Evolutionary conservation across 2,888 invertebrate species (phyloP), one percentile per base, ranked within the genome.

Genomic region (Caenorhabditis sp.): DNA sequence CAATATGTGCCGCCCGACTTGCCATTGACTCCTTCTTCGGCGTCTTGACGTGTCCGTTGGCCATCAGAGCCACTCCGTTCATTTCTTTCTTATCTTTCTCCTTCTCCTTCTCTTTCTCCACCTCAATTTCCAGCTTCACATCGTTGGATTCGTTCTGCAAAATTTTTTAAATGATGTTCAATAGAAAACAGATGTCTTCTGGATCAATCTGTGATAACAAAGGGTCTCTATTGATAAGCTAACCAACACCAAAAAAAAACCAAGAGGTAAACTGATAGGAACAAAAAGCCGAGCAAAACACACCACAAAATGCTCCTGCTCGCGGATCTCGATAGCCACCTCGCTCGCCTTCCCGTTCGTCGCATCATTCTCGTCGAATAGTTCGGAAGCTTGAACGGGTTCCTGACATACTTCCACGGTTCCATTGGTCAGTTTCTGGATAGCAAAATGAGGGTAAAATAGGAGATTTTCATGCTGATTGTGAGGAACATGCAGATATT

Each of bases 261-360:
- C 9, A 60, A 53, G n/a, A 22, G n/a, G n/a, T n/a, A n/a, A n/a
- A n/a, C n/a, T n/a, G n/a, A n/a, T n/a, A n/a, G n/a, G n/a, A n/a
- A n/a, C n/a, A n/a, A n/a, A n/a, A n/a, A n/a, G n/a, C n/a, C 9
- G 24, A 69, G 18, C n/a, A n/a, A 26, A 8, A 69, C 77, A 76
- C 67, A 76, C 77, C 77, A 77, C 68, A 64, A 77, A 56, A 32
- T 68, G 76, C 26, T 77, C 44, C 55, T 68, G 77, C 44, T 77
- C 77, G 44, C 62, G 62, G 35, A 55, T 56, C 64, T 71, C 79
- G 3, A 65, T 67, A 8, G 53, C 11, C 5, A 71, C 70, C 37
- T 79, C 79, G 8, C 20, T 64, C n/a, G 32, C 56, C 8, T 32
- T 47, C 6, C 22, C 47, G 18, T 65, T 40, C 24, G 35, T 58